phyloP scores from a whole-genome alignment of 2,113 vertebrate genomes.

The Syrmaticus mikado region DNA sequence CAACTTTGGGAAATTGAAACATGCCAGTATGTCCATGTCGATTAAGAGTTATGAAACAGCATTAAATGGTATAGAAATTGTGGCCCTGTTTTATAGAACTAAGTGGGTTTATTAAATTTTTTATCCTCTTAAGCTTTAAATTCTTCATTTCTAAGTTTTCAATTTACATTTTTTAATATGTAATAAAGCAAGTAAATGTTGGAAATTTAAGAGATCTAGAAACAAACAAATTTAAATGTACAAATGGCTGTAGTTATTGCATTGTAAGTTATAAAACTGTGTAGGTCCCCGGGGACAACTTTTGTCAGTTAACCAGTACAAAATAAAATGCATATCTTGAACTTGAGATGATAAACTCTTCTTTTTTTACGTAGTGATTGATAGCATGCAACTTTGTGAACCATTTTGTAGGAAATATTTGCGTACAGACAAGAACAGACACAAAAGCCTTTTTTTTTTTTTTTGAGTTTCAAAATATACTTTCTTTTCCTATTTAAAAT shows the following conservation, averaged over 20 bases:
- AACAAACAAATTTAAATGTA: conserved; percentile 7
- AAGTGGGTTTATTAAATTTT: conserved; percentile 16
- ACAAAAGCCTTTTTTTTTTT: neutral
- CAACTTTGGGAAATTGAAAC: neutral
- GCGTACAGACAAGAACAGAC: neutral
- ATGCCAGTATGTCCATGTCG: neutral
- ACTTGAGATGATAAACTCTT: conserved; percentile 22
- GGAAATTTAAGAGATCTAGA: conserved; percentile 36
- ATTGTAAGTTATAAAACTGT: conserved; percentile 36
- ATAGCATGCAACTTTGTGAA: neutral
- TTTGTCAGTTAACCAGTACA: conserved; percentile 35
- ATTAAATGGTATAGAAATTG: neutral
- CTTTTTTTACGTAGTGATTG: neutral
- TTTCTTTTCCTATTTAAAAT: conserved; percentile 19
- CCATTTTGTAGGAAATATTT: conserved; percentile 51
- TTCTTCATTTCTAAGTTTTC: conserved; percentile 37
- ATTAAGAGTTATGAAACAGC: neutral
- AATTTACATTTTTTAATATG: conserved; percentile 40
- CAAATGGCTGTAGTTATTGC: conserved; percentile 38
- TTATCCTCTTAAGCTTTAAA: conserved; percentile 54
- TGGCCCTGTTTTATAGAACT: conserved; percentile 43
- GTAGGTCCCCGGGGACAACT: conserved; percentile 21
- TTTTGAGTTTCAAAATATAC: neutral
- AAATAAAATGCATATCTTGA: conserved; percentile 39
- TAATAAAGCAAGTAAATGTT: neutral